Evolutionary conservation across 2,797 vertebrate species (phyloP), one percentile per base, ranked within the genome.

Genomic region (Petrocephalus schoutedeni): DNA sequence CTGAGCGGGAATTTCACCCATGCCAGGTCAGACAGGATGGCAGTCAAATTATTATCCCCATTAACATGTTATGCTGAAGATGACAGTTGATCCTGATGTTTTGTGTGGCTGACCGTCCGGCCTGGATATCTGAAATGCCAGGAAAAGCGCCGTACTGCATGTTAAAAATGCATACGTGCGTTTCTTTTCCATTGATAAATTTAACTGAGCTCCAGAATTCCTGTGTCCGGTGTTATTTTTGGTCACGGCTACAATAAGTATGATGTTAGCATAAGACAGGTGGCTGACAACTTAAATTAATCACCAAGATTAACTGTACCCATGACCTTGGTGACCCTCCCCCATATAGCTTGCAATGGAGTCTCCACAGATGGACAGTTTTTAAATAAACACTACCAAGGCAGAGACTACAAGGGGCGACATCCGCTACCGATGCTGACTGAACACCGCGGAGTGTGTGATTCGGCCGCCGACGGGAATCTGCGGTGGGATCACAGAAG

Each of bases 51-150:
- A 94, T 89, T 2, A 92, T 92, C 93, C 87, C 93, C 92, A 93
- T 94, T 95, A 95, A 95, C 93, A 93, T 83, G 91, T 93, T 95
- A 91, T 93, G 93, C 92, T 91, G 93, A 92, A 92, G 91, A 92
- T 92, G 94, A 93, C 94, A 93, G 92, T 92, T 92, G 93, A 94
- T 9, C 87, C 89, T 92, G 93, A 92, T 80, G 32, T 77, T 82
- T 85, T 53, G 58, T 84, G 74, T 74, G 84, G 41, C 88, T 74
- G 84, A 45, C 88, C 56, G 77, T 57, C 32, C 36, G n/a, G n/a
- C 23, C 8, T 1, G 21, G 57, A 59, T 89, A 59, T 19, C 45
- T 89, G n/a, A n/a, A 64, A 67, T 41, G 87, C 59, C 49, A 61
- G 41, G 86, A 85, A 85, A 88, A 89, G 87, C 56, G 53, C 59